Base-by-base conservation (phyloP, 2,113 vertebrate species). In the Vicugna pacos region DNA sequence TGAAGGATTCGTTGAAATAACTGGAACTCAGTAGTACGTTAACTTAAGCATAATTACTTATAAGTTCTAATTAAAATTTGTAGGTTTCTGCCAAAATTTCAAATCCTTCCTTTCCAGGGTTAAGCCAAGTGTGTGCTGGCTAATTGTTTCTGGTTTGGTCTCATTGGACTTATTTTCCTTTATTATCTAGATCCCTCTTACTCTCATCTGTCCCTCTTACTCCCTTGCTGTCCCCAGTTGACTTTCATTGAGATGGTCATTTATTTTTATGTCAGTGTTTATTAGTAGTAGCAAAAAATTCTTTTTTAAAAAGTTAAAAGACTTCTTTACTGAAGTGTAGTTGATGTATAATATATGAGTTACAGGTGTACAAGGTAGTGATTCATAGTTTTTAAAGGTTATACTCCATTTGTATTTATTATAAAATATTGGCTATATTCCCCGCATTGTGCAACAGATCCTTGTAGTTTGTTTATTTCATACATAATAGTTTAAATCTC, bases 11-110 rank as follows among this genome's bases (percentile, higher is more conserved):
- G 28, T 83, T 91, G 26, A 76, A 93, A 42, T 92, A 58, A 96
- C 62, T 94, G 28, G 93, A 93, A 50, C 54, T 56, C 12, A 32
- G 7, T 67, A 54, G 22, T 62, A 56, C 4, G 15, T 72, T 89
- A 64, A 42, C 15, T 65, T 72, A 75, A 42, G n/a, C 20, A 93
- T 38, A 84, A 82, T 50, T 65, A 75, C 54, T 94, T 67, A 79
- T 32, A 88, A 93, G 50, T 48, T 89, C 28, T 52, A 93, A 92
- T n/a, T 83, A 62, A 86, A 58, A 83, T 76, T 32, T 94, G 22
- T 84, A 84, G 6, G 13, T 80, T 75, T 87, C n/a, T 64, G 22
- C 10, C 48, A 30, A 82, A 87, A 80, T 17, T 73, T 82, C 11
- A 46, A 85, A 50, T 50, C 3, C 4, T 82, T 91, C n/a, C 32